Percentiles rank a stretch among this genome's conserved stretches.
Evolutionary conservation across 2,888 invertebrate species (phyloP).

Genomic region (Papilio protenor): DNA sequence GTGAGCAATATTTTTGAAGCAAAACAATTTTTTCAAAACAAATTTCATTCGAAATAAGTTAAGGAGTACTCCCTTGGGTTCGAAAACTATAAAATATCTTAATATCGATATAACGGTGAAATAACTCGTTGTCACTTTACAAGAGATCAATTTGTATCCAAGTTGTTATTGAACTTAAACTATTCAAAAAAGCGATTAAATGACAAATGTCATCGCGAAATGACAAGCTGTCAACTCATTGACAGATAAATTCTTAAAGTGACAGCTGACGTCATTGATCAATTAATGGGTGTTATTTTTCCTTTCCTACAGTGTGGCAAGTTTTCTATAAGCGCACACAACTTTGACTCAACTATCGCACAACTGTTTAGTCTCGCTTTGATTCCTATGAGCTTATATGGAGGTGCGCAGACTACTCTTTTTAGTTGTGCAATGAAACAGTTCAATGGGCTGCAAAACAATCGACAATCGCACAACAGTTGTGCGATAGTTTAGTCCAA

Average conservation of each 20-base stretch:
- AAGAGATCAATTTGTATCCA: conserved; percentile 9
- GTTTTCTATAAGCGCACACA: not conserved
- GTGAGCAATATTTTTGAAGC: conserved; percentile 22
- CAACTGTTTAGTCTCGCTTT: no score
- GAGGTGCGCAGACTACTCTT: no score
- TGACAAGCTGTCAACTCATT: not conserved
- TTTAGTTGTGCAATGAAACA: no score
- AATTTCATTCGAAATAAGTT: not conserved
- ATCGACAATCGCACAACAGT: no score
- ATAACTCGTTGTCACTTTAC: conserved; percentile 5
- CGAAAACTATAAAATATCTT: not conserved
- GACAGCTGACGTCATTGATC: not conserved
- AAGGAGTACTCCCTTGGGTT: not conserved
- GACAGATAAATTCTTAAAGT: not conserved
- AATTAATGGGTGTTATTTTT: not conserved
- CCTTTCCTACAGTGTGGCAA: not conserved
- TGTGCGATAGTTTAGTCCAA: no score
- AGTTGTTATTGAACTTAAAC: conserved; percentile 3
- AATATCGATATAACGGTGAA: not conserved
- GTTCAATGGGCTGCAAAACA: no score
- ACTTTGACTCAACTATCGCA: no score
- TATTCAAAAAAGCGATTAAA: not conserved
- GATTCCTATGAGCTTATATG: no score
- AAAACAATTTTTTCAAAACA: not conserved
- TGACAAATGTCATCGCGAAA: not conserved